phyloP scores from a whole-genome alignment of 2,888 invertebrate species.

The Pteria penguin region DNA sequence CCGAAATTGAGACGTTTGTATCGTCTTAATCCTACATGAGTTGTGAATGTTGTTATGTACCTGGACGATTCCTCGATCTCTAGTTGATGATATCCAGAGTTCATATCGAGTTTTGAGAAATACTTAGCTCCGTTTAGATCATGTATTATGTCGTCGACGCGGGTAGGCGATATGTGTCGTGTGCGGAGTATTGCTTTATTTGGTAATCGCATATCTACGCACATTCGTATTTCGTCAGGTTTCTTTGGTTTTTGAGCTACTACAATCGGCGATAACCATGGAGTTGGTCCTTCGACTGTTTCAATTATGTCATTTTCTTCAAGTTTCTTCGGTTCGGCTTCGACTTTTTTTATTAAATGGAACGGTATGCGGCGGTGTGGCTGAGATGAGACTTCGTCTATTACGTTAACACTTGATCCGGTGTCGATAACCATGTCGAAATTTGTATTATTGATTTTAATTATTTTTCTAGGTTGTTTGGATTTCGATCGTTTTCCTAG shows the following conservation, averaged over 20 bases:
- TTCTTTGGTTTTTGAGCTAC: constrained; percentile 56
- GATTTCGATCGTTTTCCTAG: too few relatives aligned
- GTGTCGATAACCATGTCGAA: too few relatives aligned
- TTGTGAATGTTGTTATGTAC: constrained; percentile 56
- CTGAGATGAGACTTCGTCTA: too few relatives aligned
- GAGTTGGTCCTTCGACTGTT: constrained; percentile 58
- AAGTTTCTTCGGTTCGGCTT: constrained; percentile 52
- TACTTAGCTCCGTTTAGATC: constrained; percentile 52
- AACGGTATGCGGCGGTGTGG: constrained; percentile 53
- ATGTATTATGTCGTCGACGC: constrained; percentile 54
- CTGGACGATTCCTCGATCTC: constrained; percentile 49
- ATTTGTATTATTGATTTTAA: too few relatives aligned
- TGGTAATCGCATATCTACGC: constrained; percentile 57
- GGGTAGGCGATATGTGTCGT: constrained; percentile 55
- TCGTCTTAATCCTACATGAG: constrained; percentile 44
- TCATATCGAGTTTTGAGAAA: constrained; percentile 56
- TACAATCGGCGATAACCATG: constrained; percentile 64
- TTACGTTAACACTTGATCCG: too few relatives aligned
- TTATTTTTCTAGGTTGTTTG: too few relatives aligned
- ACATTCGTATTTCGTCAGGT: constrained; percentile 49
- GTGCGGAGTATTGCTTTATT: constrained; percentile 54
- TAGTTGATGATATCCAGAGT: constrained; percentile 57
- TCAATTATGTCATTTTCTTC: constrained; percentile 62
- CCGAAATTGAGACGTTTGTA: constrained; percentile 25
- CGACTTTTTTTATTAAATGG: constrained; percentile 50